Base-by-base conservation (phyloP, 2,888 invertebrate species). In the Ctena decussata region DNA sequence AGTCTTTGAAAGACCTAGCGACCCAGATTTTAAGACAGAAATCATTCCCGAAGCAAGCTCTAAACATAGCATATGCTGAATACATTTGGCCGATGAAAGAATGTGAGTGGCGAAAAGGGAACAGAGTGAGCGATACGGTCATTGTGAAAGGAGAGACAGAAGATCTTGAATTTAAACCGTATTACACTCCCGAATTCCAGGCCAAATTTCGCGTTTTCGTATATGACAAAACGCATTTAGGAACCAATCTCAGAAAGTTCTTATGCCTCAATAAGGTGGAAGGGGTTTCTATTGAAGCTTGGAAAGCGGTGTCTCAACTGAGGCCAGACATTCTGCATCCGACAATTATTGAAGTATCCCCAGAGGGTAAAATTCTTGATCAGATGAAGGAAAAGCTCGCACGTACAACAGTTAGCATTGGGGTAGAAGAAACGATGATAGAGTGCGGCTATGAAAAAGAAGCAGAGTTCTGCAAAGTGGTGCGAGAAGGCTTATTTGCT, bases 221-320 rank as follows among this genome's bases (percentile, higher is more conserved):
- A 0, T 82, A 82, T 46, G 82, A 82, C 46, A 82, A 74, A 49
- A 82, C 82, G 21, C 82, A 82, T 41, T 53, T 78, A 0, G 82
- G 77, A 18, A 82, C 15, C 0, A 82, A 77, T 65, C 37, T 82
- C 35, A 11, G 75, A 18, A 75, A 75, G 24, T 44, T 46, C 5
- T 12, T 75, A 24, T 75, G 75, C 35, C 35, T 75, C 5, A 35
- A 75, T 39, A 75, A 57, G 37, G 37, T 75, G 0, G 24, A 75
- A 1, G 60, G 75, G 12, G 30, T 60, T 21, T 46, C 46, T 24
- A 73, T 37, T 21, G 11, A 24, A 12, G 24, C 73, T 15, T 75
- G 60, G 60, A 37, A 37, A 24, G 57, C 27, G n/a, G n/a, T 75
- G 24, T 8, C 75, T 3, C 1, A 49, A 30, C 32, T 21, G 39